Percentiles rank a stretch among this genome's conserved stretches.
Evolutionary conservation across 2,113 vertebrate genomes (phyloP).

Genomic region (Protobothrops mucrosquamatus): DNA sequence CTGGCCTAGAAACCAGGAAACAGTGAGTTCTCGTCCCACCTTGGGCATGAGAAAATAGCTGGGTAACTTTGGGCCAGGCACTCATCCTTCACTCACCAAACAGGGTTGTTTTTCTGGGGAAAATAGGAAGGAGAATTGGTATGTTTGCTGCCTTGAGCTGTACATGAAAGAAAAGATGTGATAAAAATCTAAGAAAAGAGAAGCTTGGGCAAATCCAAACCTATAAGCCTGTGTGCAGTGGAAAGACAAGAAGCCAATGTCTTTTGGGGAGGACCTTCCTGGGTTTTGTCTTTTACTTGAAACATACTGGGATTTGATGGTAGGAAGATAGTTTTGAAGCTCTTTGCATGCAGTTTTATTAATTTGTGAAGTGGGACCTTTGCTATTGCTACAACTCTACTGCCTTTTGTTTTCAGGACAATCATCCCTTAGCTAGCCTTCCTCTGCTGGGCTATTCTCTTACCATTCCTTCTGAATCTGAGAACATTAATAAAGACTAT

Average conservation of each 20-base stretch:
- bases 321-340: neutral
- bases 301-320: neutral
- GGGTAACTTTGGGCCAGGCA: neutral
- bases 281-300: neutral
- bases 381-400: neutral
- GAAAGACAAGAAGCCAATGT: neutral
- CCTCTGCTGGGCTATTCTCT: conserved; percentile 94
- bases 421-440: conserved; percentile 94
- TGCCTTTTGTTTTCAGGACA: conserved; percentile 75
- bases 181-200: neutral
- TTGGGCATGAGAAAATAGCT: neutral
- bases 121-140: neutral
- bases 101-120: neutral
- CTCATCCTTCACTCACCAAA: neutral
- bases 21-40: neutral
- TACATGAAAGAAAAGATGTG: neutral
- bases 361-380: neutral
- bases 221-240: neutral
- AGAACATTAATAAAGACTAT: conserved; percentile 97
- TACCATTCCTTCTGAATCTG: conserved; percentile 87
- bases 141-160: neutral
- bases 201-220: neutral
- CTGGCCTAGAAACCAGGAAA: neutral
- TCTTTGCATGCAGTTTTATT: neutral
- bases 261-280: neutral